These are phyloP conservation scores for Theropithecus gelada DNA, from an alignment of 2,113 vertebrate species.

Conservation along the genomic window DNA sequence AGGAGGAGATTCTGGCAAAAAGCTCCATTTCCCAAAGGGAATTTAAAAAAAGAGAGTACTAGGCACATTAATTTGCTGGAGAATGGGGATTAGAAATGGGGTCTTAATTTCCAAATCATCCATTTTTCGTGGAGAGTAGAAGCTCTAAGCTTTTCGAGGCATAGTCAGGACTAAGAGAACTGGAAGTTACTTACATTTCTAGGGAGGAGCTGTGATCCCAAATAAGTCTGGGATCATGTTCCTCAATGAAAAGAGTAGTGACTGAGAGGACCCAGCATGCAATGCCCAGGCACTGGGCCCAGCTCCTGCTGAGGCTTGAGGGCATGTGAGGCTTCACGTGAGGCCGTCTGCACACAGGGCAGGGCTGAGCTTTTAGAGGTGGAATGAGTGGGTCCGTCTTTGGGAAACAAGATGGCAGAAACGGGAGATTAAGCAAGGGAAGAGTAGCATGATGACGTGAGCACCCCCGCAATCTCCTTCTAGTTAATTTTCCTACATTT, in stretches of 20 bases:
- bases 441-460: background rate
- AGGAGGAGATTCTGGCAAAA: background rate
- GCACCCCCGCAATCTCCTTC: background rate
- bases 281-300: background rate
- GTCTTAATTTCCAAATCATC: background rate
- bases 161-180: background rate
- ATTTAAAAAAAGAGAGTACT: background rate
- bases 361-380: background rate
- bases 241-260: background rate
- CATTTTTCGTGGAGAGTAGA: background rate
- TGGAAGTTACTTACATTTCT: background rate
- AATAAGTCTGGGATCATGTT: background rate
- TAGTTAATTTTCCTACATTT: background rate
- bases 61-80: background rate
- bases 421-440: too few relatives aligned
- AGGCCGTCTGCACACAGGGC: background rate
- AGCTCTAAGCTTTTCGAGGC: background rate
- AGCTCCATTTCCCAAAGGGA: background rate
- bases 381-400: background rate
- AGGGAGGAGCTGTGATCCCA: background rate
- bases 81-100: background rate
- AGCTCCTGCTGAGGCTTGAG: background rate
- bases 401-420: background rate
- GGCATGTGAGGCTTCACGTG: background rate
- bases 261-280: background rate